Evolutionary conservation across 2,797 vertebrate genomes (phyloP), one percentile per base, ranked within the genome.

Genomic region (Sarcophilus harrisii): DNA sequence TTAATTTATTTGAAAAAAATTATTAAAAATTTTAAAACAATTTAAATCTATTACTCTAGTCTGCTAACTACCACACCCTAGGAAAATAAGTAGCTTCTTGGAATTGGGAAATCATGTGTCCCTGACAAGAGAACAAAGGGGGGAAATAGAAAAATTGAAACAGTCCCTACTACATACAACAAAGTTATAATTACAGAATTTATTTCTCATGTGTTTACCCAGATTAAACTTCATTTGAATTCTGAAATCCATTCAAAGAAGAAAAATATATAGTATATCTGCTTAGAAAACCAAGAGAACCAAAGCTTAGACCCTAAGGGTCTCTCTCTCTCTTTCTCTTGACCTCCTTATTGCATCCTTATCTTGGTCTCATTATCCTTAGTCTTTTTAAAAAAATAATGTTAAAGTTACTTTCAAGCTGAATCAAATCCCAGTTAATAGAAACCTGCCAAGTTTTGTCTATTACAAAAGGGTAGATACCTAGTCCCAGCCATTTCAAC

Each of bases 401-500:
- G 28, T 8, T 45, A 57, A 38, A 89, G 32, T n/a, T 1, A 93
- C 24, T 93, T 89, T 57, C 58, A 52, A n/a, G 9, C 57, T 49
- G 16, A 96, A 91, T 92, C 10, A 94, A 89, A 57, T 90, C 29
- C 92, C 93, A 93, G 87, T 2, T 92, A 1, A 81, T 94, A 57
- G 21, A 52, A 94, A n/a, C 30, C 57, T 58, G 38, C 5, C 52
- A 24, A 91, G 13, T 60, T 6, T 0, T 28, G 87, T 57, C 90
- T 12, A 13, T 73, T 32, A 90, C 24, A 54, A 62, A 55, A 90
- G 13, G 45, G 12, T 11, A 91, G 27, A 28, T 8, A 91, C 4
- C 21, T 90, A 12, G 6, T 57, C 5, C 6, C 30, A 59, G 32
- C 29, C 62, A 94, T 21, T 28, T 6, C 11, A 92, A 90, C 12